Evolutionary conservation across 2,797 vertebrate genomes (phyloP).

Genomic region (Silurus aristotelis): DNA sequence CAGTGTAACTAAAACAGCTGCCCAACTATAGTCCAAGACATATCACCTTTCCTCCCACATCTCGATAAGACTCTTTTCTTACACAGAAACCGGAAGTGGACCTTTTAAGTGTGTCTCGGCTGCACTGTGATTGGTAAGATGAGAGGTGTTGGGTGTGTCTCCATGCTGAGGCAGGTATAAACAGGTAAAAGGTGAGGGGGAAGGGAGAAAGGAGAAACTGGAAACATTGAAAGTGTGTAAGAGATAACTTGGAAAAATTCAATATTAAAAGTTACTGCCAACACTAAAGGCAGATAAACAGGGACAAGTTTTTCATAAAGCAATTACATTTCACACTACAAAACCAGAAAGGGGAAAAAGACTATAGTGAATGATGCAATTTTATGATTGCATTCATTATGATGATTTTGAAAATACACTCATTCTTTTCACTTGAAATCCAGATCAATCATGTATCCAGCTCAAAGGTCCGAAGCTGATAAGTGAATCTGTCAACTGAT

Average conservation of each 20-base stretch:
- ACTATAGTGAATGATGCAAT: background rate
- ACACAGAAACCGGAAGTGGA: constrained; percentile 75
- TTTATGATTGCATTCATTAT: background rate
- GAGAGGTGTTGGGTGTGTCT: constrained; percentile 72
- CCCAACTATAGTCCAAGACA: constrained; percentile 35
- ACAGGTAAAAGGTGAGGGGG: constrained; percentile 52
- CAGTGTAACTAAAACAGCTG: constrained; percentile 36
- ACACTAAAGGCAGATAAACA: background rate
- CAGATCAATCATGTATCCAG: constrained; percentile 7
- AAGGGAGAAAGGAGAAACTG: constrained; percentile 29
- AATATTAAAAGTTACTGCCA: background rate
- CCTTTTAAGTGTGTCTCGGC: constrained; percentile 62
- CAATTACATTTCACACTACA: background rate
- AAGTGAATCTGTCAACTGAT: background rate
- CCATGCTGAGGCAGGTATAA: constrained; percentile 71
- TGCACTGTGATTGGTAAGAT: constrained; percentile 70
- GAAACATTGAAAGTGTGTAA: constrained; percentile 1
- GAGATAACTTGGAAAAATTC: background rate
- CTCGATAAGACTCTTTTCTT: constrained; percentile 48
- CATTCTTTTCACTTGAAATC: background rate
- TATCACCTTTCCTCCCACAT: constrained; percentile 38
- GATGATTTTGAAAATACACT: background rate
- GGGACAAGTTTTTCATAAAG: too few species aligned
- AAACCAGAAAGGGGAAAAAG: background rate
- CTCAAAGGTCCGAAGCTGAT: background rate